phyloP scores from a whole-genome alignment of 2,888 invertebrate genomes.

The Folsomia candida region DNA sequence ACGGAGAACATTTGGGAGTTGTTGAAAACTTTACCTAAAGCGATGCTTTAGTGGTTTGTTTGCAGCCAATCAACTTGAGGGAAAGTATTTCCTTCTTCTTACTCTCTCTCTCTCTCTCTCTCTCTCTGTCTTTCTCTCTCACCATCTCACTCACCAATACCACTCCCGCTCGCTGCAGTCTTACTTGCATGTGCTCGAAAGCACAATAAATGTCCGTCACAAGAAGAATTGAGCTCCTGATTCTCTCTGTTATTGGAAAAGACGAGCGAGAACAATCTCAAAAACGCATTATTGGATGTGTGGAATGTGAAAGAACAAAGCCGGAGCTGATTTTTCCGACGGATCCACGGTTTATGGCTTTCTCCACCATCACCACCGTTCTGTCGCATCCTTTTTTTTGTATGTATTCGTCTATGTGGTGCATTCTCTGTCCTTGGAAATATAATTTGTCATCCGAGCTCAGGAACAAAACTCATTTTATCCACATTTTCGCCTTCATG shows the following conservation, averaged over 20 bases:
- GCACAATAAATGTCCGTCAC: constrained; percentile 4
- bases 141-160: no score
- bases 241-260: constrained; percentile 27
- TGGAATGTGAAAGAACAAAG: constrained; percentile 48
- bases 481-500: no score
- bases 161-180: neutral
- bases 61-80: constrained; percentile 16
- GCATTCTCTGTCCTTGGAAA: no score
- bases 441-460: no score
- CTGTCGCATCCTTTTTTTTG: neutral
- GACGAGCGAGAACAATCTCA: constrained; percentile 20
- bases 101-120: neutral
- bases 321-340: constrained; percentile 47
- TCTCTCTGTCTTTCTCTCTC: neutral
- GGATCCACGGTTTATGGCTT: constrained; percentile 48
- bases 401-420: no score
- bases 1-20: constrained; percentile 24
- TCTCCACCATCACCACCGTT: constrained; percentile 13
- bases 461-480: no score
- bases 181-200: neutral
- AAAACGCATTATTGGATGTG: constrained; percentile 49
- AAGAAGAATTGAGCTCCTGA: constrained; percentile 21
- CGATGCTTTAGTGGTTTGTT: constrained; percentile 22
- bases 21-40: constrained; percentile 33
- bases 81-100: neutral